A percentile compares a stretch with the other conserved stretches of the same genome.
Conservation (phyloP, 2,888 invertebrate genomes). For the Pherbina coryleti region DNA sequence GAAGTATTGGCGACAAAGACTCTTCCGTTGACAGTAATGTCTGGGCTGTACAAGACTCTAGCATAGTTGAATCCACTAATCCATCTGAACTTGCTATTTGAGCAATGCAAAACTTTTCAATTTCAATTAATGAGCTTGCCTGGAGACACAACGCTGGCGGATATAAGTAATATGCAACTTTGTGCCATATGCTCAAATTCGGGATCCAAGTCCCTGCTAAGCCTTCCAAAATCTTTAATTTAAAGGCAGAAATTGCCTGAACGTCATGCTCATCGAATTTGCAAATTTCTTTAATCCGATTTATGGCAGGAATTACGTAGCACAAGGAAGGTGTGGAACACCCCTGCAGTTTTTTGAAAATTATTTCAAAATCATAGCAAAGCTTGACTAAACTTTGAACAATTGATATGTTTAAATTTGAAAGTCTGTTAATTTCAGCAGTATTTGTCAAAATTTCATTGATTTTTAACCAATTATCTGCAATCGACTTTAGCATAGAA, state of each 20-base stretch:
- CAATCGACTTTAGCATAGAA: conserved; percentile 34
- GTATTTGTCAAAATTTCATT: conserved; percentile 27
- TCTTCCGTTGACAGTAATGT: no score
- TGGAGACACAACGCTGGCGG: no score
- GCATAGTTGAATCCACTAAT: no score
- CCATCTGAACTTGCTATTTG: no score
- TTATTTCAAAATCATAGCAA: conserved; percentile 32
- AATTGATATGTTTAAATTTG: conserved; percentile 32
- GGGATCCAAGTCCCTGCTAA: no score
- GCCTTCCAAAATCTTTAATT: neutral
- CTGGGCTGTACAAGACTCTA: no score
- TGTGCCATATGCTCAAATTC: no score
- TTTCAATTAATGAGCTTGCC: no score
- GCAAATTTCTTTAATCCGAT: neutral
- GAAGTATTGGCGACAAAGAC: no score
- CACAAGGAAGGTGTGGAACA: neutral
- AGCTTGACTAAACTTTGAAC: conserved; percentile 27
- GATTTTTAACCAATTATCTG: conserved; percentile 35
- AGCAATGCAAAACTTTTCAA: no score
- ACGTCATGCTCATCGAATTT: neutral
- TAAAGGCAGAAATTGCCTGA: neutral
- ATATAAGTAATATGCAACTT: no score
- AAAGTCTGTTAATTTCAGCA: conserved; percentile 18
- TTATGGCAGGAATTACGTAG: neutral
- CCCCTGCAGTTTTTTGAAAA: conserved; percentile 14